Percentiles rank a stretch among this genome's conserved stretches.
Conservation (phyloP, 2,113 vertebrate species). For the Tachycineta bicolor region DNA sequence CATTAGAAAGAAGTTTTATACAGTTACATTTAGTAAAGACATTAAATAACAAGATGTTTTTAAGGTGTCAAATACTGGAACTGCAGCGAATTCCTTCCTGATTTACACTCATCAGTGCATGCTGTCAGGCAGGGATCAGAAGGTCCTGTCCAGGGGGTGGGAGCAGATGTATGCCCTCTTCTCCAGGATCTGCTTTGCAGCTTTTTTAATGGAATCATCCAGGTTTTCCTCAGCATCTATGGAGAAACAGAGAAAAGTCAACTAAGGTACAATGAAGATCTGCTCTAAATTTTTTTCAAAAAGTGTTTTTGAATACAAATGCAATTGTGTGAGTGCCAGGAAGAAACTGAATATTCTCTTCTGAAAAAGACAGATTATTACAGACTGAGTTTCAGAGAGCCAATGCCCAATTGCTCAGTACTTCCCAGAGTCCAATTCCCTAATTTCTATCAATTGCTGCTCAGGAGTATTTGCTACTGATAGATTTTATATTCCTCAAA, state of each 20-base stretch:
- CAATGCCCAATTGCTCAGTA: background rate
- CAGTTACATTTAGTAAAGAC: background rate
- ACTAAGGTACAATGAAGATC: background rate
- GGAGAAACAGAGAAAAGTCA: background rate
- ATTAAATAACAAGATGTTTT: background rate
- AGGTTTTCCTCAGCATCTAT: slow-evolving; percentile 88
- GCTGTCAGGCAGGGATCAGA: slow-evolving; percentile 56
- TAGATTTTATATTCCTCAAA: background rate
- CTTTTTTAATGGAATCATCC: slow-evolving; percentile 89
- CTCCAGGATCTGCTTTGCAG: slow-evolving; percentile 85
- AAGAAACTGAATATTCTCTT: background rate
- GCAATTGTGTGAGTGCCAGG: background rate
- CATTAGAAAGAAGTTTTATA: background rate
- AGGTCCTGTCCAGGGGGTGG: slow-evolving; percentile 89
- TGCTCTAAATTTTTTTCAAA: background rate
- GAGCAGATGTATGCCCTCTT: slow-evolving; percentile 87
- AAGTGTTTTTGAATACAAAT: background rate
- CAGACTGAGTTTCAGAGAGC: background rate
- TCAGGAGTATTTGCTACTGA: background rate
- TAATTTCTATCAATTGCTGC: background rate
- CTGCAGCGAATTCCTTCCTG: background rate
- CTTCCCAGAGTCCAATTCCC: background rate
- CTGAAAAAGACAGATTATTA: background rate
- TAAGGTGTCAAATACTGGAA: background rate
- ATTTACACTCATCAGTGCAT: background rate